Base-by-base conservation (phyloP, 2,797 vertebrate species). In the Phrynocephalus vlangalii region DNA sequence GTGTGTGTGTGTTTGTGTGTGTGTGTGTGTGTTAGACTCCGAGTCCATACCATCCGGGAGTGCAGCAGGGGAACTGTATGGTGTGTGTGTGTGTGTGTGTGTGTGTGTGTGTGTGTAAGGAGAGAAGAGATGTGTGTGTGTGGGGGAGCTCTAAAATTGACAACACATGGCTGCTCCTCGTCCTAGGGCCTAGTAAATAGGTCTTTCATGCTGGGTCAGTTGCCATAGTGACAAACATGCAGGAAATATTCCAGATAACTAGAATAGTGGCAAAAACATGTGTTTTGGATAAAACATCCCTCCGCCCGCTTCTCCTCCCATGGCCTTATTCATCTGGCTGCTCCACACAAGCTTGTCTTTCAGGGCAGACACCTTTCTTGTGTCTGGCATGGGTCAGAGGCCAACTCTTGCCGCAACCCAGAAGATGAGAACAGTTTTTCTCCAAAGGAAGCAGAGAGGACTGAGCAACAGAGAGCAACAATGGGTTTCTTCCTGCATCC, bases 231-330 rank as follows among this genome's bases (percentile, higher is more conserved):
- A 97, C 94, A 96, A 96, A 95, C 95, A 96, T 84, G 95, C 96
- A 96, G 96, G 96, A 97, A 97, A 96, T 96, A 96, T 96, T 93
- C 95, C 93, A 96, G 96, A 97, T 97, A 97, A 97, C 96, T 96
- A 3, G 91, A 96, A 96, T 92, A 93, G 95, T 91, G 95, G 92
- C 1, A 91, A 95, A 94, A 96, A 94, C 96, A 97, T 96, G 84
- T 97, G 97, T 96, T 97, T 96, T 93, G 93, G 94, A 97, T 97
- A 96, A 96, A 96, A 93, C 86, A 84, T 87, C 60, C 75, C 52
- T 70, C 72, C 80, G 15, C 71, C 82, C 28, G 28, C 70, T 28
- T 6, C 10, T 66, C 63, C 60, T 1, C 28, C 30, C 78, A 72
- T 84, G 70, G 79, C 76, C 63, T 77, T 84, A 84, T 85, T 93